These are phyloP conservation scores for Psittacula echo DNA, from an alignment of 2,797 vertebrate genomes.

Conservation along the genomic window DNA sequence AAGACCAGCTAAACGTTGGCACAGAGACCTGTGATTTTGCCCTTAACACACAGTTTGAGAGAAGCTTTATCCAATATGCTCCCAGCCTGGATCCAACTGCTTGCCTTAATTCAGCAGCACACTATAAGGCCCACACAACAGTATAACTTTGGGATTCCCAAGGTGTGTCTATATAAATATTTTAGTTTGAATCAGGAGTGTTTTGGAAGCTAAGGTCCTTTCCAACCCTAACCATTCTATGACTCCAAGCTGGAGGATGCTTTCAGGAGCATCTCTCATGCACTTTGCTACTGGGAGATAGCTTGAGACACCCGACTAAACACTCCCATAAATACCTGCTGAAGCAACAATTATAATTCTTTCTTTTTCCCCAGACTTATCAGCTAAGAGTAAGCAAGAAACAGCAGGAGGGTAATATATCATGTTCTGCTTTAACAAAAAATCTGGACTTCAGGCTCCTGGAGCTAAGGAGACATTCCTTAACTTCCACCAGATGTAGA, in stretches of 20 bases:
- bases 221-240: background rate
- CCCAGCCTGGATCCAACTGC: background rate
- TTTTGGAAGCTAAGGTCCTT: background rate
- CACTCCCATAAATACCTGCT: background rate
- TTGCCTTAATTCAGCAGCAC: background rate
- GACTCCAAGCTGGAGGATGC: background rate
- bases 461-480: slow-evolving; percentile 15
- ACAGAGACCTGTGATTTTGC: background rate
- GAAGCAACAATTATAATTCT: background rate
- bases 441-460: background rate
- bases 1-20: background rate
- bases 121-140: background rate
- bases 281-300: background rate
- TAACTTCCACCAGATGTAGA: slow-evolving; percentile 50
- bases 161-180: background rate
- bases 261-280: background rate
- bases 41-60: background rate
- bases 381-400: background rate
- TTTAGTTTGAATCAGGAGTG: background rate
- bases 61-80: background rate
- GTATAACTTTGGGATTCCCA: background rate
- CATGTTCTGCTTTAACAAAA: background rate
- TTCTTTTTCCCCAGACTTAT: background rate
- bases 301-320: background rate
- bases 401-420: background rate